phyloP scores from a whole-genome alignment of 2,797 vertebrate genomes.

The Syndactyla subalaris region DNA sequence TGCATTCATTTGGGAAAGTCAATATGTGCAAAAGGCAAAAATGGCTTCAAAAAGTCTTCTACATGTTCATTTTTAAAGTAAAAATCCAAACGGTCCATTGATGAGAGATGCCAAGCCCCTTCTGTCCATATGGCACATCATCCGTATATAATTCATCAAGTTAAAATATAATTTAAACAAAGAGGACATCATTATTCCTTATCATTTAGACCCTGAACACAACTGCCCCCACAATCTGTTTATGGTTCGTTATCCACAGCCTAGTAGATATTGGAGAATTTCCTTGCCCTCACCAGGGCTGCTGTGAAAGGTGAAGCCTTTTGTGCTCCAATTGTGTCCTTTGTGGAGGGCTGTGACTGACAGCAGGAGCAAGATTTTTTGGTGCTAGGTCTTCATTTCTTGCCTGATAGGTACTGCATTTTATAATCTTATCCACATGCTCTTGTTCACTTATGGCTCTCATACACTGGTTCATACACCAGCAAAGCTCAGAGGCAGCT shows the following conservation, averaged over 20 bases:
- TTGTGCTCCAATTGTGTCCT: not conserved
- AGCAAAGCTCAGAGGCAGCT: not conserved
- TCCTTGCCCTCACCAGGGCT: not conserved
- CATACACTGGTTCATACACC: fast-evolving
- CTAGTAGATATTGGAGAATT: not conserved
- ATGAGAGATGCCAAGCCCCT: not conserved
- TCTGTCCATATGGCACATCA: not conserved
- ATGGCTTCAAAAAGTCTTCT: not conserved
- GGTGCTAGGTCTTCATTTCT: not conserved
- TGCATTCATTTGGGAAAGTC: not conserved
- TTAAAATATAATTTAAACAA: not conserved
- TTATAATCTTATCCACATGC: not conserved
- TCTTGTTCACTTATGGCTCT: not conserved
- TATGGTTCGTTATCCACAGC: not conserved
- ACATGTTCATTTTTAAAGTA: not conserved
- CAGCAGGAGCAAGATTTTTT: not conserved
- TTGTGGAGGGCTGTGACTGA: not conserved
- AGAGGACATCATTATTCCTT: not conserved
- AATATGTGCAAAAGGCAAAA: not conserved
- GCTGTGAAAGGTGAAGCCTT: not conserved
- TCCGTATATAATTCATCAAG: not conserved
- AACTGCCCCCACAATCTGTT: not conserved
- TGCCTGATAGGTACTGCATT: not conserved
- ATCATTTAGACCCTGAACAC: not conserved
- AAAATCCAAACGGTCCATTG: not conserved